Percentiles rank a stretch among this genome's conserved stretches.
Evolutionary conservation across 2,113 vertebrate species (phyloP).

Genomic region (Bujurquina vittata): DNA sequence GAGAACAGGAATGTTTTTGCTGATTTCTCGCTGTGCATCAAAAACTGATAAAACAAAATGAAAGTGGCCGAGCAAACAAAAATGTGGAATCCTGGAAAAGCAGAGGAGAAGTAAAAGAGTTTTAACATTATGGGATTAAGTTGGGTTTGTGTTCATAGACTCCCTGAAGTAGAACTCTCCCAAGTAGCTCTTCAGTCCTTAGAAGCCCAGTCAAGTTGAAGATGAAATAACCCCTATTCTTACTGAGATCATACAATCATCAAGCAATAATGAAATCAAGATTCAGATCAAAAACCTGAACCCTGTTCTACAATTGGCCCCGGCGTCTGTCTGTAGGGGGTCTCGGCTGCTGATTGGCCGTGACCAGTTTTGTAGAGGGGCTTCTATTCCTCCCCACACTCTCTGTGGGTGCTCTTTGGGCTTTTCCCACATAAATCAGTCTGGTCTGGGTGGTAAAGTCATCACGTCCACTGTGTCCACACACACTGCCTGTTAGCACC

Average conservation of each 20-base stretch:
- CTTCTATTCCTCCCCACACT: constrained; percentile 82
- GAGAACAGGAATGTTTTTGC: not conserved
- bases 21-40: constrained; percentile 2
- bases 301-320: constrained; percentile 68
- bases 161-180: constrained; percentile 9
- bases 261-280: constrained; percentile 26
- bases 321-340: constrained; percentile 67
- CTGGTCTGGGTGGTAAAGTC: constrained; percentile 83
- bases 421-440: constrained; percentile 86
- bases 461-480: constrained; percentile 77
- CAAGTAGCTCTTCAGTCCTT: constrained; percentile 17
- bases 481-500: constrained; percentile 73
- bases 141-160: not conserved
- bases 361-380: constrained; percentile 72
- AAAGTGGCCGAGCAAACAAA: constrained; percentile 5
- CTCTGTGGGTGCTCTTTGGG: constrained; percentile 75
- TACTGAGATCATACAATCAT: constrained; percentile 45
- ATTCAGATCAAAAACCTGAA: constrained; percentile 37
- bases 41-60: constrained; percentile 4
- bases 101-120: constrained; percentile 48
- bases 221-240: constrained; percentile 20
- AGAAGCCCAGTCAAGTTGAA: constrained; percentile 12
- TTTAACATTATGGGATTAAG: constrained; percentile 46
- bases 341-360: constrained; percentile 74
- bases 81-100: constrained; percentile 50